phyloP scores from a whole-genome alignment of 2,797 vertebrate species.

The Denticeps clupeoides region DNA sequence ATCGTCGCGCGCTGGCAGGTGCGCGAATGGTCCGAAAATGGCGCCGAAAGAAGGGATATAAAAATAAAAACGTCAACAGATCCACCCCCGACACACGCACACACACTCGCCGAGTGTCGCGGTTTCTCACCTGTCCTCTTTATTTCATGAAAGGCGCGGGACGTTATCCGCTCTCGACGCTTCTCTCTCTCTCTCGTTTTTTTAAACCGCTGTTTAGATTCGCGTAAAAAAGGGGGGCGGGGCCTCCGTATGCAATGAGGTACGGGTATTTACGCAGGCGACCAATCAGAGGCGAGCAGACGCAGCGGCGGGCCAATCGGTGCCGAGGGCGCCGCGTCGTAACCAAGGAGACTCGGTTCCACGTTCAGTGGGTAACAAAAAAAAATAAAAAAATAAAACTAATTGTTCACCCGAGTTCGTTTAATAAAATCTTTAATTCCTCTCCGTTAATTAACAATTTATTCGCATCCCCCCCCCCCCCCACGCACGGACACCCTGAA shows the following conservation, averaged over 20 bases:
- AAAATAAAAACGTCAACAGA: constrained; percentile 48
- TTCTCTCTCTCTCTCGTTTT: too few relatives aligned
- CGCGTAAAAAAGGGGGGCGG: constrained; percentile 30
- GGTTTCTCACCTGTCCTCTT: constrained; percentile 43
- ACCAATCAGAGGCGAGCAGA: constrained; percentile 41
- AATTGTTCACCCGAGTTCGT: too few relatives aligned
- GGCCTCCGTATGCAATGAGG: constrained; percentile 45
- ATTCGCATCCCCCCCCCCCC: too few relatives aligned
- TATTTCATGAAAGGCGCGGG: constrained; percentile 26
- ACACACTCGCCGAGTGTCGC: constrained; percentile 11
- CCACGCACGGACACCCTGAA: too few relatives aligned
- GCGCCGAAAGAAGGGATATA: constrained; percentile 60
- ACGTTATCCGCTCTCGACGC: too few relatives aligned
- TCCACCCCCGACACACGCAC: constrained; percentile 26
- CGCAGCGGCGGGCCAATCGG: constrained; percentile 42
- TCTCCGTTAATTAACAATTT: too few relatives aligned
- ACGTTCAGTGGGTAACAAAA: too few relatives aligned
- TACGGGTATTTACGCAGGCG: constrained; percentile 28
- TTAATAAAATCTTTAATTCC: too few relatives aligned
- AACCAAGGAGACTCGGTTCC: constrained; percentile 45
- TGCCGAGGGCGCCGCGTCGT: constrained; percentile 40
- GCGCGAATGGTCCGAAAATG: constrained; percentile 52
- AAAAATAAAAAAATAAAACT: too few relatives aligned
- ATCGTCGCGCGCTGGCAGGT: constrained; percentile 32
- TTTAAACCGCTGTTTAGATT: constrained; percentile 42